Evolutionary conservation across 1,140 invertebrate genomes (phyloP).

Genomic region (Scylla paramamosain): DNA sequence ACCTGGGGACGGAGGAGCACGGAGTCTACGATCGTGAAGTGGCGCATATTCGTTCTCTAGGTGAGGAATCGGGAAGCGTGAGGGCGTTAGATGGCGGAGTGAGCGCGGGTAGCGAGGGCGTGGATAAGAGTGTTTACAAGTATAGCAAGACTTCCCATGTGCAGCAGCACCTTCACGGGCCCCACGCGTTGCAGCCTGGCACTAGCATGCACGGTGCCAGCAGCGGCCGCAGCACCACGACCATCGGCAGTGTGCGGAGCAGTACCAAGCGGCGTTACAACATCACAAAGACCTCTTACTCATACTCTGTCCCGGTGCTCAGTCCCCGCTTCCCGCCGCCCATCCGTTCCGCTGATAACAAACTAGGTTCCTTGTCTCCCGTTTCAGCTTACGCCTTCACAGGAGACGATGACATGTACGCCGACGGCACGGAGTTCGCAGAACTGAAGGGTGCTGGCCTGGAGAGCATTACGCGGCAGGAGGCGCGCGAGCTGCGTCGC

Average conservation of each 20-base stretch:
- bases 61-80: background rate
- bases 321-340: background rate
- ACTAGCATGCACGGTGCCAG: conserved; percentile 37
- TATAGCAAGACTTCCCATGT: conserved; percentile 6
- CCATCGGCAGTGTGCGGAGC: conserved; percentile 11
- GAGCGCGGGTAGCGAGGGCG: background rate
- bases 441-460: conserved; percentile 48
- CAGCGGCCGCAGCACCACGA: background rate
- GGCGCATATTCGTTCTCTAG: background rate
- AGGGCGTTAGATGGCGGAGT: background rate
- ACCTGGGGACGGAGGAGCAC: background rate
- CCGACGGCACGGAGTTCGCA: conserved; percentile 73
- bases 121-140: conserved; percentile 21
- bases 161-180: conserved; percentile 21
- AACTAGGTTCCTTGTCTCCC: conserved; percentile 58
- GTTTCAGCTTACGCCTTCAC: conserved; percentile 75
- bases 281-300: conserved; percentile 18
- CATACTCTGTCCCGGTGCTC: background rate
- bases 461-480: conserved; percentile 48
- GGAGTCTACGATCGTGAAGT: background rate
- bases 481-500: conserved; percentile 60
- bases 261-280: conserved; percentile 31
- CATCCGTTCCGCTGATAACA: conserved; percentile 41
- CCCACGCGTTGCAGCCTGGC: conserved; percentile 23
- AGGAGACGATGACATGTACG: conserved; percentile 72